A percentile compares a stretch with the other conserved stretches of the same genome.
These are phyloP conservation scores for Tragopan temminckii DNA, from an alignment of 2,797 vertebrate genomes.

Conservation along the genomic window DNA sequence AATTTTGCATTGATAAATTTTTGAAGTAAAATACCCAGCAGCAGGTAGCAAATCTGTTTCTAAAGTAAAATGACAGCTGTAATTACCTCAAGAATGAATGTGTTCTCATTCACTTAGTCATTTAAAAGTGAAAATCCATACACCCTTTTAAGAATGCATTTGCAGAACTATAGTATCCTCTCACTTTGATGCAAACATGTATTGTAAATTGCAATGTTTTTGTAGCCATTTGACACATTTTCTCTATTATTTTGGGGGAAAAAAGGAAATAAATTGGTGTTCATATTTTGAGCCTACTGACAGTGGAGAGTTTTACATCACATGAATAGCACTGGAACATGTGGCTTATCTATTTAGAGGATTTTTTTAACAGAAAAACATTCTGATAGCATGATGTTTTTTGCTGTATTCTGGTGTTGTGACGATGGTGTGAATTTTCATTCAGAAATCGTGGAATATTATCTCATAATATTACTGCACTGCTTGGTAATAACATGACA, in stretches of 20 bases:
- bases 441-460: background rate
- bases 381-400: background rate
- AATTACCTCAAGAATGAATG: background rate
- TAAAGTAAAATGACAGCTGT: background rate
- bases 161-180: background rate
- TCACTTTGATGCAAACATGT: background rate
- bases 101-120: constrained; percentile 8
- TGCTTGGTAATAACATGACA: background rate
- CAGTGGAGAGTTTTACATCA: constrained; percentile 31
- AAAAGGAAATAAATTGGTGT: constrained; percentile 39
- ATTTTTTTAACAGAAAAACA: background rate
- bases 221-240: constrained; percentile 38
- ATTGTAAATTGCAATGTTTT: background rate
- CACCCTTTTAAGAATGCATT: background rate
- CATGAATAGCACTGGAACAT: background rate
- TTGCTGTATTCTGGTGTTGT: background rate
- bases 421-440: background rate
- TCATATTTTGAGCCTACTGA: constrained; percentile 4
- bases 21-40: background rate
- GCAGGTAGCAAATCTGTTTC: background rate
- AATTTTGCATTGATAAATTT: background rate
- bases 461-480: background rate
- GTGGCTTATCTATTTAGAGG: background rate
- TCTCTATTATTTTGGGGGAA: constrained; percentile 10
- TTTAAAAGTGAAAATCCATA: constrained; percentile 49